Evolutionary conservation across 1,140 invertebrate species (phyloP), one percentile per base, ranked within the genome.

Genomic region (Cataglyphis hispanica): DNA sequence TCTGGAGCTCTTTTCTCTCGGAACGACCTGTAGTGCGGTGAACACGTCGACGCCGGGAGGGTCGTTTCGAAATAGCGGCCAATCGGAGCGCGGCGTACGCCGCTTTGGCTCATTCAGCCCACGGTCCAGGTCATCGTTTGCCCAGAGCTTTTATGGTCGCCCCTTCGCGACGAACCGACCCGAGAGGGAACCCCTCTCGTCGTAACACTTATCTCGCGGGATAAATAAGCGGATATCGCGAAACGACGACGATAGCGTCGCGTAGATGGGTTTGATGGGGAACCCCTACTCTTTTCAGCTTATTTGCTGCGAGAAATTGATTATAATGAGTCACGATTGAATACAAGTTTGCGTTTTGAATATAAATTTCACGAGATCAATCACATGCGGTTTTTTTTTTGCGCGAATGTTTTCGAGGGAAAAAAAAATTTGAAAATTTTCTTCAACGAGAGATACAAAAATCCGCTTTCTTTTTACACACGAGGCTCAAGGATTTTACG

Each of bases 111-210:
- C 76, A 85, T 85, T 85, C 84, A 85, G 84, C 46, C 61, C 50
- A 66, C 46, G 74, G 84, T 78, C 84, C 84, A 85, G 84, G 84
- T 85, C 84, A 85, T 60, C 84, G 78, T 72, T 83, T 83, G 67
- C 67, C 53, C 67, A 27, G 67, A 74, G 78, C 78, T 74, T 83
- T 83, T 83, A 83, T 83, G 78, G 78, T 83, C 67, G 78, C 78
- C 78, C 78, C 78, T 56, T 72, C 37, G 78, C 25, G 61, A 66
- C 61, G 53, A 58, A n/a, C 10, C 16, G 7, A 56, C 50, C 31
- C 34, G 46, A 43, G 78, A 67, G 70, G 67, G 67, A 83, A 81
- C 56, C 53, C 56, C 53, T 72, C 46, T 50, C 8, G 13, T 43
- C 27, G 78, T 60, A 34, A 72, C 56, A 61, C 78, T 83, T 83